These are phyloP conservation scores for Pseudochirops corinnae DNA, from an alignment of 2,797 vertebrate species.

Conservation along the genomic window DNA sequence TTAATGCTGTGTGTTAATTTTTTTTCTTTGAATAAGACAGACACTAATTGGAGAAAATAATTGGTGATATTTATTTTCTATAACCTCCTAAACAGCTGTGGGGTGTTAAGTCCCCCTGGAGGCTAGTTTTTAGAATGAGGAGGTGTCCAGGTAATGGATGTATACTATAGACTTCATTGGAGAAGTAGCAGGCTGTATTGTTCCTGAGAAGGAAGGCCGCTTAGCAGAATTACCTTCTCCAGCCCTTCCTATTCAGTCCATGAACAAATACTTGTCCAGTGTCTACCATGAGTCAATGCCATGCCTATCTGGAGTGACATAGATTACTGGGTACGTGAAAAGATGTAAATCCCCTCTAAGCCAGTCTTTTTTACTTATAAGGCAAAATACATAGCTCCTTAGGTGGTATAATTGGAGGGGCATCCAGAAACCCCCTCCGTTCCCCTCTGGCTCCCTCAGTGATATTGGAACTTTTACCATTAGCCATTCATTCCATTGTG, in stretches of 20 bases:
- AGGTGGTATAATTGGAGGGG: neutral
- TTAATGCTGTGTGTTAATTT: neutral
- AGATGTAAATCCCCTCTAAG: neutral
- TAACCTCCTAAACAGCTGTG: neutral
- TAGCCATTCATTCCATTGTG: neutral
- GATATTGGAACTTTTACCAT: neutral
- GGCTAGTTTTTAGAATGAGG: neutral
- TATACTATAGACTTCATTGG: neutral
- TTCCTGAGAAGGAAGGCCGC: neutral
- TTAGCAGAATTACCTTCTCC: neutral
- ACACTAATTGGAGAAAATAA: neutral
- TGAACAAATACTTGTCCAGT: neutral
- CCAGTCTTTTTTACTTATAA: neutral
- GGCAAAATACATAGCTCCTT: neutral
- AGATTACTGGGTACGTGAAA: neutral
- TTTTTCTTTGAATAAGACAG: slow-evolving; percentile 35
- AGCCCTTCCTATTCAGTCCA: neutral
- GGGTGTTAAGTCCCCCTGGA: neutral
- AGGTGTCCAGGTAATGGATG: neutral
- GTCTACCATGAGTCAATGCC: neutral
- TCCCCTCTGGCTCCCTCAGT: neutral
- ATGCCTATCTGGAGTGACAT: neutral
- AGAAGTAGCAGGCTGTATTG: neutral
- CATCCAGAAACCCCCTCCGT: neutral
- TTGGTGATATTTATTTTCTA: neutral